Evolutionary conservation across 2,113 vertebrate genomes (phyloP).

Genomic region (Pan troglodytes): NHGRI_mPanTro3-v2.1_pri NC_072402.2:118756501-118757000

Average conservation of each 20-base stretch:
- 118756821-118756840: background rate
- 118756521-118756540: background rate
- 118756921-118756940: background rate
- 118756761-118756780: background rate
- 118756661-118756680: background rate
- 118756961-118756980: background rate
- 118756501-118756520: background rate
- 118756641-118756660: background rate
- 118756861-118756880: background rate
- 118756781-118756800: background rate
- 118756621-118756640: background rate
- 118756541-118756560: background rate
- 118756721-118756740: background rate
- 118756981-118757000: background rate
- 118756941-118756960: background rate
- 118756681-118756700: background rate
- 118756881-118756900: background rate
- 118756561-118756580: background rate
- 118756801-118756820: background rate
- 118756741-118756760: background rate
- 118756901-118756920: background rate
- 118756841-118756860: background rate
- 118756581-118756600: background rate
- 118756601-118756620: background rate
- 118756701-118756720: background rate